Evolutionary conservation across 2,797 vertebrate genomes (phyloP).

Genomic region (Falco rusticolus): DNA sequence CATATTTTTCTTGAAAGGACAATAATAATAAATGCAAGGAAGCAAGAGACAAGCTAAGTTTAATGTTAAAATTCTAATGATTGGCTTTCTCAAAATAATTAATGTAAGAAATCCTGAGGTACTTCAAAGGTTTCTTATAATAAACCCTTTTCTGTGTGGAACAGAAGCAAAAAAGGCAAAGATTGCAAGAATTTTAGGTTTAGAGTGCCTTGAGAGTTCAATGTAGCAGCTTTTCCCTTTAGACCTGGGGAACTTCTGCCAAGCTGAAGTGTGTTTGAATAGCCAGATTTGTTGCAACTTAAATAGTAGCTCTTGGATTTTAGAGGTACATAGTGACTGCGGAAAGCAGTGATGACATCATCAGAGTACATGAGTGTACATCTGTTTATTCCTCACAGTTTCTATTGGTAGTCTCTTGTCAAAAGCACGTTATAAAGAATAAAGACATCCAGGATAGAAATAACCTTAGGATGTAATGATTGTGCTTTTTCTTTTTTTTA

Average conservation of each 20-base stretch:
- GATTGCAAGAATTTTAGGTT: background rate
- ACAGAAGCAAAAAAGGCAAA: background rate
- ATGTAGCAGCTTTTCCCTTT: background rate
- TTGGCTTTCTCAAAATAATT: background rate
- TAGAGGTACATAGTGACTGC: background rate
- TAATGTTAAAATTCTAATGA: background rate
- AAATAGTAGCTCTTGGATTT: slow-evolving; percentile 6
- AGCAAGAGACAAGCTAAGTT: background rate
- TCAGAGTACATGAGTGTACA: background rate
- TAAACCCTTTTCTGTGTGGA: background rate
- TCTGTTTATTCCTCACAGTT: background rate
- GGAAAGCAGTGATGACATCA: background rate
- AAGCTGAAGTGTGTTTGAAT: background rate
- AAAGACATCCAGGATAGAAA: background rate
- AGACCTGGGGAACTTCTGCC: background rate
- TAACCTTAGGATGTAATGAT: background rate
- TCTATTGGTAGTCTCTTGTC: slow-evolving; percentile 10
- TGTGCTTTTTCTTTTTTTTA: background rate
- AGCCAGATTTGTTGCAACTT: background rate
- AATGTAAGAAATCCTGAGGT: background rate
- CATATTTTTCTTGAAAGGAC: background rate
- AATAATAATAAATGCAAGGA: background rate
- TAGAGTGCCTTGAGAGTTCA: background rate
- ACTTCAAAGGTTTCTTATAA: background rate
- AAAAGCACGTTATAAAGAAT: background rate